Evolutionary conservation across 2,888 invertebrate genomes (phyloP), one percentile per base, ranked within the genome.

Genomic region (Malthinus flaveolus): DNA sequence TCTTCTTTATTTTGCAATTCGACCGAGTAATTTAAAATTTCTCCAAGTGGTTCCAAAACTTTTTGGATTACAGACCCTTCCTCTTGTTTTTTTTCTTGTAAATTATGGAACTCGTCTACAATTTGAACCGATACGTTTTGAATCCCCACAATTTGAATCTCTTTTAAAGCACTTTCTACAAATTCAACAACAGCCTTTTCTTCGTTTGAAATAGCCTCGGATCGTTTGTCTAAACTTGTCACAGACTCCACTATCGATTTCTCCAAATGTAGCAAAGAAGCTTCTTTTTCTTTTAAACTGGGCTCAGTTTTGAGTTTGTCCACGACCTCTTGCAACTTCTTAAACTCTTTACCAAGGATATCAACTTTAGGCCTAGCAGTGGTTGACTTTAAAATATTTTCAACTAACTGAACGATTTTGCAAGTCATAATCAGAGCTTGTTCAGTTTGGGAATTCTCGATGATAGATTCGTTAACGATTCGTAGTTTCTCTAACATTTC

Each of bases 31-130:
- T 35, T 45, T 11, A 49, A 32, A 10, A 51, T 10, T 35, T 51
- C 48, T 47, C 31, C 39, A n/a, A 56, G 23, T 10, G 49, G 23
- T 9, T 46, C 32, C 0, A 45, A 8, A 13, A 46, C 23, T 10
- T 53, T 9, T 33, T 49, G 49, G 1, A 45, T 32, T 59, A 44
- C 11, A 10, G 54, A 67, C 55, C 33, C n/a, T n/a, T n/a, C 59
- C 47, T 56, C 49, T 37, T 39, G 8, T n/a, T 37, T 23, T 33
- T 54, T 48, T 31, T 7, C 9, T 33, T 44, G 15, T 8, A 46
- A 36, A 23, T 53, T 54, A 49, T 60, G 51, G 32, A 62, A 39
- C 4, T 32, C 46, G 33, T 57, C 46, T 9, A 52, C 9, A 3
- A 35, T 37, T n/a, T 45, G 23, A 23, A 5, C 5, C 23, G 23